Evolutionary conservation across 2,113 vertebrate species (phyloP), one percentile per base, ranked within the genome.

Genomic region (Ophiodon elongatus): DNA sequence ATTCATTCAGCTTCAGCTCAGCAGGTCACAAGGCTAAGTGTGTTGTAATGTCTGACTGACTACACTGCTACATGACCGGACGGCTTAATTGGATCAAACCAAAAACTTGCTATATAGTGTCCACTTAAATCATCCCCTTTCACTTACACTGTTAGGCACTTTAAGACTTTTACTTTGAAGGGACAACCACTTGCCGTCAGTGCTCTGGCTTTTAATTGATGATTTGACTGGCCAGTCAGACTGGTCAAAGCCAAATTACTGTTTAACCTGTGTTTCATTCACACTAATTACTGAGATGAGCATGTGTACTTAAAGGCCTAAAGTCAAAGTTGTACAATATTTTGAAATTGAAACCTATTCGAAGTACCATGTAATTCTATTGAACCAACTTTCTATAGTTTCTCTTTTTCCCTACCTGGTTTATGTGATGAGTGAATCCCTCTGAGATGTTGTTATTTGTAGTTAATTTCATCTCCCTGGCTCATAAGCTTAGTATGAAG

Each of bases 131-230:
- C 1, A 43, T 10, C 4, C 4, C 29, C 5, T 21, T 60, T 31
- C 0, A 29, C 29, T 33, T 33, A 21, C 6, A 59, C 5, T 15
- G 31, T 63, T 63, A 35, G 19, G 7, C 15, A 33, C 29, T 62
- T 62, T 21, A 62, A 25, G 8, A 33, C n/a, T 39, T 68, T 76
- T 60, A 69, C 43, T 64, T 45, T 71, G 67, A 76, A 71, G 50
- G 37, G 4, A 56, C 5, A 56, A 37, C 4, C 11, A 31, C 37
- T 13, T 72, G 14, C n/a, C 23, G 1, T 66, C 15, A 3, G 4
- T 7, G 13, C 37, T 11, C 4, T 31, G n/a, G 2, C n/a, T n/a
- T n/a, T 54, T 63, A 14, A 27, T 1, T 43, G 25, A 6, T 17
- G 4, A 7, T 21, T 43, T 37, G 4, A 37, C 43, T 10, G 27